Evolutionary conservation across 2,113 vertebrate genomes (phyloP).

Genomic region (Egretta garzetta): DNA sequence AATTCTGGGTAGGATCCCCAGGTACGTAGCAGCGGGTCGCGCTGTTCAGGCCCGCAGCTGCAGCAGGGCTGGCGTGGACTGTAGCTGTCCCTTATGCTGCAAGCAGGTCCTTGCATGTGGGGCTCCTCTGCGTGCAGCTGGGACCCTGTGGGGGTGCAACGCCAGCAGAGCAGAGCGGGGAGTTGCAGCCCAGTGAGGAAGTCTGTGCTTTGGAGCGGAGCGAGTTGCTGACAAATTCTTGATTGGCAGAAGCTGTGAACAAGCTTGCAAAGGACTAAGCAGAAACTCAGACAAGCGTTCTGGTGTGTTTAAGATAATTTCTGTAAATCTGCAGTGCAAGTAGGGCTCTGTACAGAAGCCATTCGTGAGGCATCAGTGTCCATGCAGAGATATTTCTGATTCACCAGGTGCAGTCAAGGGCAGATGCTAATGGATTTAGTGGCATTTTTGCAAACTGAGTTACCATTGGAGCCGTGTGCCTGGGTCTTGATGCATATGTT

Average conservation of each 20-base stretch:
- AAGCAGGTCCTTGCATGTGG: neutral
- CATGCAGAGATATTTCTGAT: neutral
- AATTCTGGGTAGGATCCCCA: neutral
- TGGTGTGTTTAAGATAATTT: neutral
- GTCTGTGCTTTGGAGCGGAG: neutral
- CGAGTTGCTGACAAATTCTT: neutral
- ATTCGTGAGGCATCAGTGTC: neutral
- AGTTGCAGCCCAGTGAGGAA: neutral
- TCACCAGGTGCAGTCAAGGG: neutral
- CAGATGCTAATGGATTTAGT: neutral
- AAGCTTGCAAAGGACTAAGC: neutral
- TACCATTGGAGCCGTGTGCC: neutral
- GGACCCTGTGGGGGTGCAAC: neutral
- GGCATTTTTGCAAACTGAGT: neutral
- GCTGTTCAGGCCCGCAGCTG: neutral
- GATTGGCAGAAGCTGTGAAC: neutral
- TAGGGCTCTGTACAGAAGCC: neutral
- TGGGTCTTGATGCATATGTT: neutral
- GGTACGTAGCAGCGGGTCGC: accelerated
- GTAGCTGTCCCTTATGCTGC: neutral
- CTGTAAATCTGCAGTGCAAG: neutral
- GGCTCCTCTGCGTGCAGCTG: neutral
- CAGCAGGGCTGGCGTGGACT: neutral
- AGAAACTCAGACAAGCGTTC: neutral
- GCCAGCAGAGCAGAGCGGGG: neutral